Percentiles rank a stretch among this genome's conserved stretches.
These are phyloP conservation scores for Altica lythri DNA, from an alignment of 2,888 invertebrate species.

Conservation along the genomic window DNA sequence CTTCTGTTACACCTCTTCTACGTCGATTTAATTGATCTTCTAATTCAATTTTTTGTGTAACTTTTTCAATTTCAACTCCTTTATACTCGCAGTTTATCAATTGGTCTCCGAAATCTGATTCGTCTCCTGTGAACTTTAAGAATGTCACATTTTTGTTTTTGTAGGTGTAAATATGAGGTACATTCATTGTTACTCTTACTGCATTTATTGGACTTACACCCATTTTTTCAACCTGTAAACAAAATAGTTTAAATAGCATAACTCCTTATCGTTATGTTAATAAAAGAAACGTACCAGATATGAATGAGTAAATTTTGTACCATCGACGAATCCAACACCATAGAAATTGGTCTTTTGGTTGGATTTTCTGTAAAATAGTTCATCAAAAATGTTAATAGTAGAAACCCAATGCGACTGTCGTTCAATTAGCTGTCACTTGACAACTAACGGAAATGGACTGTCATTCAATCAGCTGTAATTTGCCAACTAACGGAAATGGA, in stretches of 20 bases:
- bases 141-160: constrained; percentile 33
- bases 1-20: constrained; percentile 28
- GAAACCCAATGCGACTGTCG: too few relatives aligned
- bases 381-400: background rate
- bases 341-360: constrained; percentile 51
- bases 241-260: background rate
- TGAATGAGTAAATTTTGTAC: constrained; percentile 34
- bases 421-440: too few relatives aligned
- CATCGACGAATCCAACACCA: constrained; percentile 41
- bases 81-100: constrained; percentile 42
- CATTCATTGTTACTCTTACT: constrained; percentile 47
- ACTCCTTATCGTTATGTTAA: background rate
- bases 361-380: constrained; percentile 47
- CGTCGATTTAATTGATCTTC: constrained; percentile 6
- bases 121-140: constrained; percentile 38
- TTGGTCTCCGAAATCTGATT: constrained; percentile 42
- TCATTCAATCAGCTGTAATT: too few relatives aligned
- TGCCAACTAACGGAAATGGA: too few relatives aligned
- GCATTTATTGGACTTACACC: constrained; percentile 55
- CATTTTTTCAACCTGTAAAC: constrained; percentile 50
- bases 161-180: constrained; percentile 47
- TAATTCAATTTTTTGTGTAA: background rate
- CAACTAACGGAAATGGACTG: too few relatives aligned
- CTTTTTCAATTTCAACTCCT: constrained; percentile 30
- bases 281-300: constrained; percentile 19